These are phyloP conservation scores for Latrodectus geometricus DNA, from an alignment of 1,140 invertebrate genomes.

Conservation along the genomic window DNA sequence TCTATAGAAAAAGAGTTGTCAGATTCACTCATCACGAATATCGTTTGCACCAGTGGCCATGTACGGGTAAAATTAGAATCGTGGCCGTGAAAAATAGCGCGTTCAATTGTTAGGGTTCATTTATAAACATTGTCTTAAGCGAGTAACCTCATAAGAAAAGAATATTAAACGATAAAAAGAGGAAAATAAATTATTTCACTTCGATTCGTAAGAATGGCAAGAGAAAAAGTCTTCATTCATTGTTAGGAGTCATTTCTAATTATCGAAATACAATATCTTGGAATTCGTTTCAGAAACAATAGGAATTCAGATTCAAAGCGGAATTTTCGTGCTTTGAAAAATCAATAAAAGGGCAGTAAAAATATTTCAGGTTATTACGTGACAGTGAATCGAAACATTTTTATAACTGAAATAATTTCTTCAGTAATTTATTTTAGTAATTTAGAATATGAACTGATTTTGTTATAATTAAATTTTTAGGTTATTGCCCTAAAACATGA, in stretches of 20 bases:
- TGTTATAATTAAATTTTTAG: too few species aligned
- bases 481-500: too few species aligned
- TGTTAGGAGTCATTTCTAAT: neutral
- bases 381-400: neutral
- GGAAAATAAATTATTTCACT: conserved; percentile 14
- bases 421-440: too few species aligned
- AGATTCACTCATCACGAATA: conserved; percentile 30
- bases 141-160: conserved; percentile 18
- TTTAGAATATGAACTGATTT: too few species aligned
- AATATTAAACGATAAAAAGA: conserved; percentile 30
- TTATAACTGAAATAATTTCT: too few species aligned
- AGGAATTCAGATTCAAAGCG: neutral
- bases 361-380: neutral
- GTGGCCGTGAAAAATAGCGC: conserved; percentile 33
- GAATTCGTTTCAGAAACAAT: neutral
- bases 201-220: neutral
- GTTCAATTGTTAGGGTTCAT: conserved; percentile 27
- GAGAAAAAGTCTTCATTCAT: conserved; percentile 12
- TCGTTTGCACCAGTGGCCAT: conserved; percentile 8
- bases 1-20: conserved; percentile 26
- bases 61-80: conserved; percentile 42
- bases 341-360: neutral
- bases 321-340: neutral
- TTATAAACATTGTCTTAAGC: conserved; percentile 34
- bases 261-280: neutral